phyloP scores from a whole-genome alignment of 2,797 vertebrate genomes.

The Siniperca undulata region DNA sequence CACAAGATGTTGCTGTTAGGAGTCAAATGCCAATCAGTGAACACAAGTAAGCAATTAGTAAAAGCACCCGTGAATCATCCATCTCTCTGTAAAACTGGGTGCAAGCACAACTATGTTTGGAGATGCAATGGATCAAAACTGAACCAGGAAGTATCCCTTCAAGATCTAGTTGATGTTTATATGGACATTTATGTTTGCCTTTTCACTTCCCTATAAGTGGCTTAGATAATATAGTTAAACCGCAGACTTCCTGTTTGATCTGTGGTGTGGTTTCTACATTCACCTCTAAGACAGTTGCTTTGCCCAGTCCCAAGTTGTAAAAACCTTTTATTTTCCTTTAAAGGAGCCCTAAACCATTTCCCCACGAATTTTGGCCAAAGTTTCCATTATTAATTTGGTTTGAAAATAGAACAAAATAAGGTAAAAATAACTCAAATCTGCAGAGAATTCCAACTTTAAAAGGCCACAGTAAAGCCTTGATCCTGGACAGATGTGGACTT shows the following conservation, averaged over 20 bases:
- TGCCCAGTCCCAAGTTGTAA: neutral
- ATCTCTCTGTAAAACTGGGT: neutral
- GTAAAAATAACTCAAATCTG: neutral
- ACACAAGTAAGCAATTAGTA: neutral
- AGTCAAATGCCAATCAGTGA: neutral
- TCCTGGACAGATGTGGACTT: neutral
- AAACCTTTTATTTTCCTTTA: neutral
- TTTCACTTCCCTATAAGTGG: neutral
- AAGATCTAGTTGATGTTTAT: neutral
- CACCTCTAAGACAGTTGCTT: neutral
- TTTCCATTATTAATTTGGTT: neutral
- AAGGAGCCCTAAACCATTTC: neutral
- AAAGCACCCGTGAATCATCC: no score
- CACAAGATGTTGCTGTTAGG: neutral
- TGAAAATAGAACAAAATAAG: neutral
- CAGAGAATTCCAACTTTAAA: neutral
- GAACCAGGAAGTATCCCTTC: neutral
- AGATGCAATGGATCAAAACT: neutral
- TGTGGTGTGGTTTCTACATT: neutral
- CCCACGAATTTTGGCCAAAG: neutral
- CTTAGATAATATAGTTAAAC: neutral
- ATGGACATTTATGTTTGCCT: neutral
- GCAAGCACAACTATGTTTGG: neutral
- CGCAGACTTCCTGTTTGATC: conserved; percentile 12
- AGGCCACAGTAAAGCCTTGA: neutral